Evolutionary conservation across 1,140 invertebrate species (phyloP), one percentile per base, ranked within the genome.

Genomic region (Elymnias hypermnestra): DNA sequence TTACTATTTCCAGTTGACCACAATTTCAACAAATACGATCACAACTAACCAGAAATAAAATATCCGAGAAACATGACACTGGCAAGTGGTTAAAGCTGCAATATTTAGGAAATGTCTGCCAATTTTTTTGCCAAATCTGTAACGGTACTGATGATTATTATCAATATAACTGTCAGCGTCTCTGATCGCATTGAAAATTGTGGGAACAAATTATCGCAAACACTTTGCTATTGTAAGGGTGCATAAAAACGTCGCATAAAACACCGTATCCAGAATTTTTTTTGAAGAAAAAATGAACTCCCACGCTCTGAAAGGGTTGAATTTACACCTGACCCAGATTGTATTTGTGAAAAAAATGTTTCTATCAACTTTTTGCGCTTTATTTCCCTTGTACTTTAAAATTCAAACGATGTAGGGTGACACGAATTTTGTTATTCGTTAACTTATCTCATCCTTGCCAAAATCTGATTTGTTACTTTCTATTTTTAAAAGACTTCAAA

Each of bases 181-280:
- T 74, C 54, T 53, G 57, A 73, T 76, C 52, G 41, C 44, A 52
- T 63, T 65, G 45, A 62, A 63, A 68, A 70, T 67, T 82, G 78
- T 85, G 81, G 73, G 81, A 85, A 85, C 82, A 85, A 85, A 85
- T 85, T 83, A 83, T 85, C 65, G 76, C 78, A 85, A 82, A 85
- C 77, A 84, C 77, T 73, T 75, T 38, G 44, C 33, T 43, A 47
- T 47, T 63, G 53, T 66, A 14, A 61, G 57, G 54, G 40, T 53
- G 35, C 44, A 58, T 53, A 70, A 71, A 82, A 83, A 78, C 57
- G 62, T 69, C 72, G 70, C 74, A 79, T 70, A 81, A 83, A 68
- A 62, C 67, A 52, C 53, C 50, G 36, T 48, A 51, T 54, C 44
- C 44, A 61, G 43, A 51, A 53, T 60, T 51, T 58, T 45, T 13